Percentiles rank a stretch among this genome's conserved stretches.
Conservation (phyloP, 2,797 vertebrate genomes). For the Liasis olivaceus region DNA sequence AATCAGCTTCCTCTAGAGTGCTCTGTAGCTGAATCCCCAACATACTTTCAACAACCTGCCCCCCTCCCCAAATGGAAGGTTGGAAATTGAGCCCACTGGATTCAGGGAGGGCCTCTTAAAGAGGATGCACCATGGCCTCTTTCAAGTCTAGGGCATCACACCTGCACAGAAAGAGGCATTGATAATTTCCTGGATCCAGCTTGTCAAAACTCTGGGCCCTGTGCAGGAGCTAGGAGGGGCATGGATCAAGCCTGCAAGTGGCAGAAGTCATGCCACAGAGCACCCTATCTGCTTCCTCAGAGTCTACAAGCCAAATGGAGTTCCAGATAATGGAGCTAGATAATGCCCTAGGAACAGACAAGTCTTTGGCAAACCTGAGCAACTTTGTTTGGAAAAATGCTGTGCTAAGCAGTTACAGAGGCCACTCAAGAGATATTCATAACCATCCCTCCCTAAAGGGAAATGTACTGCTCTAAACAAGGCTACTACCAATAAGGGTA, state of each 20-base stretch:
- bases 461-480: neutral
- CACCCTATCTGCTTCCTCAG: neutral
- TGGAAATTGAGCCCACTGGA: neutral
- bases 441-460: neutral
- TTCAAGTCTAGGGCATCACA: neutral
- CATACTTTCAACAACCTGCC: neutral
- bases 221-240: neutral
- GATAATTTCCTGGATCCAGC: neutral
- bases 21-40: neutral
- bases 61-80: neutral
- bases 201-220: neutral
- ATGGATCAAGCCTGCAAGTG: neutral
- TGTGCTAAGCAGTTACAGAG: neutral
- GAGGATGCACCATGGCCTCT: neutral
- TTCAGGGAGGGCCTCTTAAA: neutral
- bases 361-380: neutral
- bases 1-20: neutral
- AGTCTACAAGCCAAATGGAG: neutral
- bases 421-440: neutral
- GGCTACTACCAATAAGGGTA: neutral
- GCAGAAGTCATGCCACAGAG: neutral
- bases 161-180: neutral
- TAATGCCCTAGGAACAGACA: neutral
- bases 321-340: neutral
- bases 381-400: neutral